Evolutionary conservation across 2,113 vertebrate species (phyloP).

Genomic region (Calonectris borealis): DNA sequence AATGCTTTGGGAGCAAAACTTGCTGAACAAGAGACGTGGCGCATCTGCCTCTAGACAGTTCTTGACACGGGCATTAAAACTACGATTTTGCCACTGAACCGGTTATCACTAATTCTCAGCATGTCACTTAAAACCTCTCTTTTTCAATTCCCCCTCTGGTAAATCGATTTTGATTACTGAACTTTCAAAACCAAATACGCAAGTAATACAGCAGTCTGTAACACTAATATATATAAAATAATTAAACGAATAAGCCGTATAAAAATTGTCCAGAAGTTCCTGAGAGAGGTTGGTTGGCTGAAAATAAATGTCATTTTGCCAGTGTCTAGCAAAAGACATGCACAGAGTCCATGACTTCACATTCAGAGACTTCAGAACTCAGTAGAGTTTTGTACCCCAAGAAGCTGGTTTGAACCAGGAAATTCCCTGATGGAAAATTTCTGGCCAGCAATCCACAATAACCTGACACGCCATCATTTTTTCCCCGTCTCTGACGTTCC

Average conservation of each 20-base stretch:
- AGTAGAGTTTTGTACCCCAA: not conserved
- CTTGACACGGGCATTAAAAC: not conserved
- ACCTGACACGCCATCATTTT: rapidly evolving
- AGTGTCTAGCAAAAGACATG: not conserved
- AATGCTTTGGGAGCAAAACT: not conserved
- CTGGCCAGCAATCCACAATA: not conserved
- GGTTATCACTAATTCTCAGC: not conserved
- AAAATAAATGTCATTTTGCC: not conserved
- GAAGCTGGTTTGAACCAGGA: not conserved
- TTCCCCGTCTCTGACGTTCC: not conserved
- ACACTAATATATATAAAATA: not conserved
- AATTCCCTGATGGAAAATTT: not conserved
- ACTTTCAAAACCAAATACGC: not conserved
- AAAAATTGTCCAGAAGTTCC: not conserved
- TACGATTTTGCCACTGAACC: not conserved
- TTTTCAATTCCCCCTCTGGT: not conserved
- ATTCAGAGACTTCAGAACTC: not conserved
- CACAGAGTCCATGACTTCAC: not conserved
- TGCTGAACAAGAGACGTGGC: not conserved
- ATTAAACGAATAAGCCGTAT: not conserved
- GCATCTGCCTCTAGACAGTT: not conserved
- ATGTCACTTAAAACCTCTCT: not conserved
- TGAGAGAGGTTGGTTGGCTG: not conserved
- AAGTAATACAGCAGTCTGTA: not conserved
- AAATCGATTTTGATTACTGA: not conserved